Base-by-base conservation (phyloP, 2,888 invertebrate genomes). In the Poecilobothrus nobilitatus region DNA sequence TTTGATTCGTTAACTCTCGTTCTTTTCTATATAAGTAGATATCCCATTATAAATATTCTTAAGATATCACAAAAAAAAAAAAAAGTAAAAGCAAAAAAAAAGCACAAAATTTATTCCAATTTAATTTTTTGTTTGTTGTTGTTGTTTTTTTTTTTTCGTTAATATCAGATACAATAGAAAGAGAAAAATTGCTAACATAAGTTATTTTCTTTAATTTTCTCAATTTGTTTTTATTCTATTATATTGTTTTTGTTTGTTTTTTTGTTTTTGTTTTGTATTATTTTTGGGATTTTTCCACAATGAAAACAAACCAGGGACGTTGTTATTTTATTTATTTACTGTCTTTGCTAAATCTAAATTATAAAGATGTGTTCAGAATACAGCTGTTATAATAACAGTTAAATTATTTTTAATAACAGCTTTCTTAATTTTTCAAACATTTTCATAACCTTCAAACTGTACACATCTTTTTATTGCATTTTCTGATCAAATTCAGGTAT, bases 131-230 rank as follows among this genome's bases (percentile, higher is more conserved):
- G 9, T 44, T 44, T n/a, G n/a, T 9, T 44, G 12, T 9, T 44
- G 12, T 44, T 53, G n/a, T 53, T 53, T 18, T 53, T 18, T 4
- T 53, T 53, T 53, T 53, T 53, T 18, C n/a, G n/a, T 15, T 53
- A 53, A 53, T 53, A 53, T 53, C 18, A 53, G 9, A 27, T 18
- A 9, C 53, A 53, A n/a, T 15, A 53, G 53, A 53, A 27, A 53
- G 53, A 53, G 27, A 27, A 27, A 53, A 53, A 53, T 53, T 53
- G 53, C 53, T 53, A 53, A 53, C 53, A 53, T 53, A 53, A 53
- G 53, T 53, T 53, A 53, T 53, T 53, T 53, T 53, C 18, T 53
- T 53, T 53, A 53, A 53, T 53, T 53, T 53, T 53, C 53, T 53
- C 53, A 53, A 53, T 53, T 53, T 53, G 53, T 53, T 44, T 44